Evolutionary conservation across 2,113 vertebrate genomes (phyloP), one percentile per base, ranked within the genome.

Genomic region (Panurus biarmicus): DNA sequence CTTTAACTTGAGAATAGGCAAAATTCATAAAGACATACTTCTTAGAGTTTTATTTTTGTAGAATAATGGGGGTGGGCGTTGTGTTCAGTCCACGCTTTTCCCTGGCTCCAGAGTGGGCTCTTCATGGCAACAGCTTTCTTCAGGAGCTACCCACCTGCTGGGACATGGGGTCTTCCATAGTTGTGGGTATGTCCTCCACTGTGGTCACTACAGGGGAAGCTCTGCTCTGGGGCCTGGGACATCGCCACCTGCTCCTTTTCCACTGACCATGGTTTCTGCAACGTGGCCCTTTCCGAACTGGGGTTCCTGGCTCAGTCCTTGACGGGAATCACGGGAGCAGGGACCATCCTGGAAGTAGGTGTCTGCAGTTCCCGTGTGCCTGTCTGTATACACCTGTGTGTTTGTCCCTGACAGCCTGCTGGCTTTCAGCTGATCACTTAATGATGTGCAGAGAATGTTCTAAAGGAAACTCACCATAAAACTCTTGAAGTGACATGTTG

Each of bases 201-300:
- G 7, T 19, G 24, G 12, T 21, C 75, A 31, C 57, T n/a, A 4
- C 14, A 66, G 26, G 6, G 8, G 11, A 72, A 26, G 45, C 48
- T 65, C 25, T 44, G 15, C 58, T 44, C 10, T 2, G 1, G 9
- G 2, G 2, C 19, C 38, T 44, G 38, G 31, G 77, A 5, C 36
- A 11, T 7, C 47, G 44, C 2, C 24, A 80, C 6, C 18, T 16
- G 36, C 42, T 82, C 40, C 19, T 58, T 58, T 50, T 29, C 29
- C 40, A 18, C 16, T 36, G 45, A 9, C 38, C 15, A 2, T 4
- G 10, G 47, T 9, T 24, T 29, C 64, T 47, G 47, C 36, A 36
- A 36, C 0, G 0, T 26, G 22, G 22, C 11, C 22, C 22, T 35
- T 60, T 60, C 53, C 5, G 0, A 26, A 3, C 45, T 12, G 26